Evolutionary conservation across 2,113 vertebrate genomes (phyloP), one percentile per base, ranked within the genome.

Genomic region (Trichomycterus rosablanca): DNA sequence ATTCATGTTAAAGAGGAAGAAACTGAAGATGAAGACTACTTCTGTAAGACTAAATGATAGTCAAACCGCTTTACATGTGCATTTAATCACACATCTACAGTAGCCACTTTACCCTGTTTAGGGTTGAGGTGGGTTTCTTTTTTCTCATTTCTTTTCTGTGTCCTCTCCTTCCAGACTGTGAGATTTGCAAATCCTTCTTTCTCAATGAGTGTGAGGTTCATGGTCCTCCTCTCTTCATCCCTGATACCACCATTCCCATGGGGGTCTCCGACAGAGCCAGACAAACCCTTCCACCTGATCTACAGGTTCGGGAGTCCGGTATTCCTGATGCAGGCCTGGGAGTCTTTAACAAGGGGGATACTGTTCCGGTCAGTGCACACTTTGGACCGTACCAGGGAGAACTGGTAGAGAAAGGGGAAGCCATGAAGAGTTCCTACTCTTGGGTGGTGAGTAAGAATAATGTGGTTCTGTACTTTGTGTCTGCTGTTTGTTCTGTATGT

Each of bases 121-220:
- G n/a, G n/a, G n/a, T n/a, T n/a, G n/a, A n/a, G n/a, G n/a, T 30
- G 26, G 26, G 3, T 30, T 7, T 30, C 3, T 7, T 30, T 30
- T 4, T 30, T 30, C 7, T 30, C 26, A 12, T n/a, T 4, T n/a
- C 15, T n/a, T 5, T 40, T 2, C 12, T 15, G 11, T n/a, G 11
- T 44, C 20, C 32, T 20, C 24, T 24, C 23, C 39, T 32, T 58
- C 32, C 56, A 84, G 83, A 80, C 39, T 83, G 82, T 71, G 79
- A 84, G 37, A 70, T 58, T 8, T 85, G 79, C 20, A 69, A 74
- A 68, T 68, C 54, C 15, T 83, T 78, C 69, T 84, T 83, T 75
- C 63, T 66, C 7, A 59, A 80, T 9, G 72, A 66, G 43, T 85
- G 81, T 60, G 22, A 70, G 55, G 39, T 50, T 32, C 79, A 84